A percentile compares a stretch with the other conserved stretches of the same genome.
Conservation (phyloP, 2,113 vertebrate genomes). For the Pelecanus crispus region DNA sequence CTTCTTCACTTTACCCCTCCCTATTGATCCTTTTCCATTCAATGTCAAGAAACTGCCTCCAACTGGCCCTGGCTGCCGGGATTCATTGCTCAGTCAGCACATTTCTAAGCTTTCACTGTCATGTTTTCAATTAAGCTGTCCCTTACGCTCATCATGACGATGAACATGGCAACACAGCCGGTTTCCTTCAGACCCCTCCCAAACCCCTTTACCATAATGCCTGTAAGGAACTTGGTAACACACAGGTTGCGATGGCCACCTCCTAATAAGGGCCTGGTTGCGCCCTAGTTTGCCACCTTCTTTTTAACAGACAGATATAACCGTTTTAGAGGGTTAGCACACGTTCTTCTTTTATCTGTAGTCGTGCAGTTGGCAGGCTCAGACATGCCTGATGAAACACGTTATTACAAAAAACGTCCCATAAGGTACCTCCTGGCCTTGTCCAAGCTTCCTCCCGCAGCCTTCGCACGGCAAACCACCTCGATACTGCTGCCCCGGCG, state of each 20-base stretch:
- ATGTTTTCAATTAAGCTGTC: not conserved
- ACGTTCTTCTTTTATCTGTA: not conserved
- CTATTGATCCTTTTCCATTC: not conserved
- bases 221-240: not conserved
- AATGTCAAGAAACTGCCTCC: not conserved
- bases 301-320: not conserved
- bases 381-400: not conserved
- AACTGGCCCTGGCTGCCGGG: not conserved
- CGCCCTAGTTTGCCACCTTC: not conserved
- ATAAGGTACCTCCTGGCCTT: accelerated
- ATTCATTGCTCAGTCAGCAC: not conserved
- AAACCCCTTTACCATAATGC: not conserved
- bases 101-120: not conserved
- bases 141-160: not conserved
- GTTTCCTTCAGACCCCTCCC: not conserved
- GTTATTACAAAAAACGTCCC: not conserved
- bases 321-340: not conserved
- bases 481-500: accelerated
- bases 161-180: accelerated
- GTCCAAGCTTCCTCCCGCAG: not conserved
- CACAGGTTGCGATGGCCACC: not conserved
- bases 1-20: not conserved
- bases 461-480: accelerated
- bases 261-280: not conserved
- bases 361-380: not conserved